Base-by-base conservation (phyloP, 2,888 invertebrate genomes). In the Apodemia hepburni region DNA sequence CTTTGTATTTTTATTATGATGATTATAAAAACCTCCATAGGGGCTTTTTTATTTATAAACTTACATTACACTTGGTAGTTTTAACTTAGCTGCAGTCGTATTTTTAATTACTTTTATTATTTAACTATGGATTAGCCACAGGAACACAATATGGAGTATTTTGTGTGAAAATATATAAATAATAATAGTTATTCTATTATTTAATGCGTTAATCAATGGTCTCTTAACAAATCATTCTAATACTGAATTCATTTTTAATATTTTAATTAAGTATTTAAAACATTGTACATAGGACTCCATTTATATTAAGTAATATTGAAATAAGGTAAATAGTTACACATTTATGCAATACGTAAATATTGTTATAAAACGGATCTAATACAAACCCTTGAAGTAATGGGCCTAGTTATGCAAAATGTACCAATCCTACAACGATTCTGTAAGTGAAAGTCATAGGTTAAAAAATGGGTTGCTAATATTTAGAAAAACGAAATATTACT, bases 11-110 rank as follows among this genome's bases (percentile, higher is more conserved):
- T 78, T 79, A 83, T 76, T 80, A 79, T 81, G 81, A 85, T 78
- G 72, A 79, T 87, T 88, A 87, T 85, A 86, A 86, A 87, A 90
- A 87, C 90, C 91, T 89, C 90, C 90, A 87, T 87, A 88, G 89
- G 89, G 86, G 91, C 81, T 83, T 84, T 82, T 73, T 80, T 54
- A 54, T 54, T 89, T 88, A 87, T 76, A 87, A 85, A 90, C 90
- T 88, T 89, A 91, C 86, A 85, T 88, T 91, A 88, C 77, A 81
- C 81, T 78, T 81, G 80, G 81, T 78, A 81, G 81, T 85, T 54
- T 42, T 80, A 82, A 82, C 81, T 85, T 84, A 84, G 81, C 84
- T 86, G 88, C 87, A 89, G 87, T 89, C 89, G 74, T 83, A 76
- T 80, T 78, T 80, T 78, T 75, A 75, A 82, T 79, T 77, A 76